Evolutionary conservation across 2,113 vertebrate species (phyloP).

Genomic region (Salvelinus alpinus): DNA sequence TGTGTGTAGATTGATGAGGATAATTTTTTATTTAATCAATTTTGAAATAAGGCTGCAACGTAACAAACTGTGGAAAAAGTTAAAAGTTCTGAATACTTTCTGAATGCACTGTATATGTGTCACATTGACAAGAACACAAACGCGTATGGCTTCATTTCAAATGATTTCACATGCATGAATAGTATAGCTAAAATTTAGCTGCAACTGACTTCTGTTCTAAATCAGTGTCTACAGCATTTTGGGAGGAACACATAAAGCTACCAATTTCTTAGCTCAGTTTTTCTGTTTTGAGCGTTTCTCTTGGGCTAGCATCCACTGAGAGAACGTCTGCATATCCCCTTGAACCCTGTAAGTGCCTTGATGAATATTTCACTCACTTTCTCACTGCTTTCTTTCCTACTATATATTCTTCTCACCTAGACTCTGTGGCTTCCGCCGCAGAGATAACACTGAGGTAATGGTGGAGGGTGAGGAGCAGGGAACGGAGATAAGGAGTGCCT

Average conservation of each 20-base stretch:
- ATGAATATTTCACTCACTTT: conserved; percentile 3
- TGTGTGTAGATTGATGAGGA: no score
- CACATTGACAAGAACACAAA: conserved; percentile 8
- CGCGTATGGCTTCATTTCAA: conserved; percentile 4
- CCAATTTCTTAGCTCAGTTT: no score
- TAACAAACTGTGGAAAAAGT: no score
- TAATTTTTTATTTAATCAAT: no score
- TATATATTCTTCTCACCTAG: neutral
- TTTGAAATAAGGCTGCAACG: no score
- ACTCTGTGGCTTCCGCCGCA: neutral
- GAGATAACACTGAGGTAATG: conserved; percentile 43
- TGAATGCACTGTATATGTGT: no score
- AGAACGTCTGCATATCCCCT: neutral
- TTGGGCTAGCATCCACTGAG: neutral
- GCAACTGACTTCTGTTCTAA: conserved; percentile 29
- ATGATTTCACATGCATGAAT: conserved; percentile 24
- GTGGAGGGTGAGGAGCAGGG: neutral
- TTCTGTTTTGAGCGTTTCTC: neutral
- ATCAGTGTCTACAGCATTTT: conserved; percentile 5
- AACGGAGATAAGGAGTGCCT: conserved; percentile 29
- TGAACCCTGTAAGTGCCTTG: neutral
- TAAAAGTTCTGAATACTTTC: no score
- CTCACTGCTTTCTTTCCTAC: neutral
- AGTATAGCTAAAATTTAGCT: conserved; percentile 42
- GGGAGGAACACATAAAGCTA: neutral